These are phyloP conservation scores for Cololabis saira DNA, from an alignment of 2,113 vertebrate species.

Conservation along the genomic window DNA sequence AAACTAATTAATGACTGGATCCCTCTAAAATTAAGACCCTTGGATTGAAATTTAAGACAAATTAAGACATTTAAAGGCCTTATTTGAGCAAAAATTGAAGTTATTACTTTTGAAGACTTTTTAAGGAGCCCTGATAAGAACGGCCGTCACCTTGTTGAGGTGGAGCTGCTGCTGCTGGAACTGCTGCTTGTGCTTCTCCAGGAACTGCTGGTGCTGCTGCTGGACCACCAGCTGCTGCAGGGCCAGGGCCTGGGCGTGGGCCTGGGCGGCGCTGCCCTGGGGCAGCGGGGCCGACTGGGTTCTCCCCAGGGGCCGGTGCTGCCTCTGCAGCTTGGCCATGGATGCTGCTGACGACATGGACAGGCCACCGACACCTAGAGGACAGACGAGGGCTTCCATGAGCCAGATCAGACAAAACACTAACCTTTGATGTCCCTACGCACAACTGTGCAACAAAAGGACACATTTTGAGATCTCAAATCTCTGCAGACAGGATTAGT, in stretches of 20 bases:
- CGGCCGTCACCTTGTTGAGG: constrained; percentile 86
- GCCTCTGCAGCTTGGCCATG: constrained; percentile 89
- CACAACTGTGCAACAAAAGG: too few species aligned
- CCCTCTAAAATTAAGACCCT: too few species aligned
- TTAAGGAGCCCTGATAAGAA: too few species aligned
- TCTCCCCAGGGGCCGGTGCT: constrained; percentile 89
- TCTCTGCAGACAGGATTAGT: too few species aligned
- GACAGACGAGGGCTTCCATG: not conserved
- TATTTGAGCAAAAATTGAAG: too few species aligned
- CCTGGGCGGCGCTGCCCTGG: constrained; percentile 80
- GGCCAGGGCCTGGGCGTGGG: constrained; percentile 83
- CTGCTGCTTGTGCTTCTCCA: constrained; percentile 98
- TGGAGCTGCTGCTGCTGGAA: constrained; percentile 96
- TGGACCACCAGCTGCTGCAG: constrained; percentile 96
- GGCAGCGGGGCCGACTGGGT: constrained; percentile 79
- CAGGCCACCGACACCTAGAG: constrained; percentile 83
- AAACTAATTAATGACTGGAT: too few species aligned
- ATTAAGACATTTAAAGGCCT: too few species aligned
- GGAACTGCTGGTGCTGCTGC: constrained; percentile 97
- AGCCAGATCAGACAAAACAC: too few species aligned
- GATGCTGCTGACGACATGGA: constrained; percentile 86
- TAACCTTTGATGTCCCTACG: too few species aligned
- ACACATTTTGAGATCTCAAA: too few species aligned
- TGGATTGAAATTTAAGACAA: too few species aligned
- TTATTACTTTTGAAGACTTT: too few species aligned